Evolutionary conservation across 2,888 invertebrate species (phyloP), one percentile per base, ranked within the genome.

Genomic region (Zeuzera pyrina): DNA sequence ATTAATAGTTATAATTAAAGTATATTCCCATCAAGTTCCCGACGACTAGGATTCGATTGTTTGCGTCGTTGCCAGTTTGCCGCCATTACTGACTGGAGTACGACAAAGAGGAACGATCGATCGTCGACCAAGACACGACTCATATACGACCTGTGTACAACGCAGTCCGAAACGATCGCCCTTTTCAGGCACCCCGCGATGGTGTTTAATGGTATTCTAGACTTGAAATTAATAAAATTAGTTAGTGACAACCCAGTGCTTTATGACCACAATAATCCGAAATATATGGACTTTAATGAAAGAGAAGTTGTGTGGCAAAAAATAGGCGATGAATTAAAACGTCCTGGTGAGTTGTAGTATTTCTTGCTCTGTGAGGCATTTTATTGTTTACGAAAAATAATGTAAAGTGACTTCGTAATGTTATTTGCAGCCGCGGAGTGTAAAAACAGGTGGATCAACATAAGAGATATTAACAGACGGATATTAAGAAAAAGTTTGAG

Each of bases 301-400:
- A 55, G 81, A 7, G 81, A 81, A 34, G 81, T 81, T 12, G 65
- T 72, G 2, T 83, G 81, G 81, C 81, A 83, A 46, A 76, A 63
- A 46, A 81, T 83, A 15, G 81, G 81, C 3, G 81, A 83, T 37
- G 71, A 70, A 33, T 43, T 83, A 12, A 63, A 70, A 40, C 57
- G 60, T 33, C 66, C 83, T 25, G 78, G 81, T 81, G 38, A 60
- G 71, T 57, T 15, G 31, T 14, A 19, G 19, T 19, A 19, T 19
- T 6, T 19, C 8, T 8, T 24, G 1, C 8, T 25, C 12, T 3
- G 3, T 11, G 12, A 5, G 11, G 25, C 25, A 12, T 25, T 1
- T 11, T 7, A 12, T 3, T 25, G 12, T n/a, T n/a, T 21, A 10
- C 21, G 22, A 5, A 26, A 12, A 12, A 26, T 3, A 11, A 15